phyloP scores from a whole-genome alignment of 2,113 vertebrate species.

The Ancistrus triradiatus region DNA sequence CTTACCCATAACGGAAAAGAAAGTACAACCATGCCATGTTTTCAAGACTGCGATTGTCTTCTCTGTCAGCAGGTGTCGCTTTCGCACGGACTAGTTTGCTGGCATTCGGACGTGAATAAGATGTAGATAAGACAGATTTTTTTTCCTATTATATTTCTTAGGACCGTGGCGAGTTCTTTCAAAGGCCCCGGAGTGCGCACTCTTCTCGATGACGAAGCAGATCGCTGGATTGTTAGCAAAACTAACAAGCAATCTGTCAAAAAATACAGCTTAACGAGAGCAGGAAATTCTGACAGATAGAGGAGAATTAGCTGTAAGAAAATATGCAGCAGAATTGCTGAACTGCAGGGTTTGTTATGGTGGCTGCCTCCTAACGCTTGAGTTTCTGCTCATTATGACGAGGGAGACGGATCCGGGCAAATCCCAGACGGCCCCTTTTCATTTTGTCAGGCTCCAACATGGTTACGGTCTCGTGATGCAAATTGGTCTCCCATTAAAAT shows the following conservation, averaged over 20 bases:
- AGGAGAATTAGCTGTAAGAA: constrained; percentile 18
- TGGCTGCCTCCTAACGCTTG: constrained; percentile 30
- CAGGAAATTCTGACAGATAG: constrained; percentile 24
- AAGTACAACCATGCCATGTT: no score
- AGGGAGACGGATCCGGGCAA: constrained; percentile 28
- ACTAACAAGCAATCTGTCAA: constrained; percentile 34
- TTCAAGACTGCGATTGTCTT: no score
- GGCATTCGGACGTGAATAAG: no score
- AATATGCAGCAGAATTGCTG: constrained; percentile 31
- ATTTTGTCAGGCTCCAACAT: constrained; percentile 38
- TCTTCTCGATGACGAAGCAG: constrained; percentile 16
- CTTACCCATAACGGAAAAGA: no score
- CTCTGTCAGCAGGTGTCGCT: no score
- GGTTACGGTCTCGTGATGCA: constrained; percentile 43
- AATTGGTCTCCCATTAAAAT: constrained; percentile 51
- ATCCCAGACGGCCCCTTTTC: constrained; percentile 37
- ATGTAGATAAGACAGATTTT: no score
- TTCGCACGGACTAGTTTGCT: no score
- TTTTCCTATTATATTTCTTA: no score
- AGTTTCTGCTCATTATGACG: constrained; percentile 42
- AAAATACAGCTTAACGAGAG: constrained; percentile 10
- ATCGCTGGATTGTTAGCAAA: constrained; percentile 24
- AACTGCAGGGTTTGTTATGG: constrained; percentile 20
- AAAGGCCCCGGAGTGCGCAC: no score
- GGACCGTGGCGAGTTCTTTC: no score